A percentile compares a stretch with the other conserved stretches of the same genome.
Conservation (phyloP, 92 coral and sea anemone genomes). For the Phymanthus crucifer region DNA sequence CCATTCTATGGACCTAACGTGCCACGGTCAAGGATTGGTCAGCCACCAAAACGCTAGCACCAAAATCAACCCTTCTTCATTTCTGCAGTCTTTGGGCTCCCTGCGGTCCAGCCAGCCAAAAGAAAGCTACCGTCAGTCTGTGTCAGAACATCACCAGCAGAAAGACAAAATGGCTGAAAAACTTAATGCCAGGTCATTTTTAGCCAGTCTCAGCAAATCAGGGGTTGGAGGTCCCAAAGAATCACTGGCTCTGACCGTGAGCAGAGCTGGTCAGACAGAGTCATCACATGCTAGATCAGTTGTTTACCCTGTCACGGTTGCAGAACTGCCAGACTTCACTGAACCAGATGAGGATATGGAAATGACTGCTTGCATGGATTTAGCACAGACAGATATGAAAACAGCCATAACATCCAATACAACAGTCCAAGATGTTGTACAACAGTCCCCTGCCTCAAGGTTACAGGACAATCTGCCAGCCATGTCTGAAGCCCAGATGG, state of each 20-base stretch:
- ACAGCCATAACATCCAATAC: background rate
- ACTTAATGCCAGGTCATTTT: background rate
- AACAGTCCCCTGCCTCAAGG: background rate
- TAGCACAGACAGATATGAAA: background rate
- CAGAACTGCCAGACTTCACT: background rate
- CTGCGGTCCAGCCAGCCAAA: background rate
- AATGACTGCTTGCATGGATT: slow-evolving; percentile 16
- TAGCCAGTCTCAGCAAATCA: background rate
- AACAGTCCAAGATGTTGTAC: background rate
- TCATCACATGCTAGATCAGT: background rate
- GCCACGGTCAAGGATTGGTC: slow-evolving; percentile 24
- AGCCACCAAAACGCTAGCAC: background rate
- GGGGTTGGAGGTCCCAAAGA: background rate
- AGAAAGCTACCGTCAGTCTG: background rate
- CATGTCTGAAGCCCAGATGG: background rate
- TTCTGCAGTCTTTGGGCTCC: slow-evolving; percentile 19
- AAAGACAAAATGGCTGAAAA: background rate
- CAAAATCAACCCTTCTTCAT: slow-evolving; percentile 19
- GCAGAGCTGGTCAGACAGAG: background rate
- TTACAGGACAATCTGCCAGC: background rate
- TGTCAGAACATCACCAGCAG: background rate
- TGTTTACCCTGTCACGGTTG: background rate
- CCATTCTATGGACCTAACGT: slow-evolving; percentile 8
- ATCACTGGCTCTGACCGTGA: background rate
- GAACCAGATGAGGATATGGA: slow-evolving; percentile 32